Evolutionary conservation across 2,113 vertebrate genomes (phyloP).

Genomic region (Jacana jacana): DNA sequence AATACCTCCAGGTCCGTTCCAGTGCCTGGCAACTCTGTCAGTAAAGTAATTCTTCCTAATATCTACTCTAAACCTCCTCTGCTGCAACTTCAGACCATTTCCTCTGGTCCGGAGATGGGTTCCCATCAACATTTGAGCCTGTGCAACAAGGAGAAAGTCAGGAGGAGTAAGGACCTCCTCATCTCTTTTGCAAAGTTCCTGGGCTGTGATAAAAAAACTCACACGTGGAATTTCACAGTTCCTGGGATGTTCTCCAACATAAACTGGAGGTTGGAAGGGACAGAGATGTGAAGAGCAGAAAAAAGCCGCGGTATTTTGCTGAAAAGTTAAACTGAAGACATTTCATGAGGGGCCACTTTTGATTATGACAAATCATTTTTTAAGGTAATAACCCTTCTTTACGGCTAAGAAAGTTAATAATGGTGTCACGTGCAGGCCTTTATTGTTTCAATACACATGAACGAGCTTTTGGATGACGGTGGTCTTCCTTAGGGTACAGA

Average conservation of each 20-base stretch:
- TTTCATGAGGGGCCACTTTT: background rate
- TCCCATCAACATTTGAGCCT: background rate
- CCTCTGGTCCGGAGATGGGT: too few species aligned
- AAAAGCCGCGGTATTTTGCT: background rate
- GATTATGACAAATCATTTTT: background rate
- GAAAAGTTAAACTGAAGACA: background rate
- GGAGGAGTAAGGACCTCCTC: background rate
- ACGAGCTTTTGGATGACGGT: accelerated
- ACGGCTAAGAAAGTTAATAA: background rate
- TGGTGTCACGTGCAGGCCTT: background rate
- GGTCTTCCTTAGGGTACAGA: background rate
- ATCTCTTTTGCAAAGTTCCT: background rate
- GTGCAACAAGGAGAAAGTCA: accelerated
- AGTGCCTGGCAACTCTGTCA: too few species aligned
- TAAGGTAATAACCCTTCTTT: background rate
- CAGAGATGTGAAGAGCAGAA: background rate
- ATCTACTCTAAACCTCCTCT: too few species aligned
- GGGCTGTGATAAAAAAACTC: background rate
- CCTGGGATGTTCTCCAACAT: background rate
- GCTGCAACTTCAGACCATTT: too few species aligned
- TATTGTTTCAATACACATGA: background rate
- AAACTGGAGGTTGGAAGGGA: background rate
- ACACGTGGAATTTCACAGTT: background rate
- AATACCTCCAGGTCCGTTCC: too few species aligned
- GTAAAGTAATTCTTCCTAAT: too few species aligned